Evolutionary conservation across 2,888 invertebrate species (phyloP).

Genomic region (Aleiodes testaceus): DNA sequence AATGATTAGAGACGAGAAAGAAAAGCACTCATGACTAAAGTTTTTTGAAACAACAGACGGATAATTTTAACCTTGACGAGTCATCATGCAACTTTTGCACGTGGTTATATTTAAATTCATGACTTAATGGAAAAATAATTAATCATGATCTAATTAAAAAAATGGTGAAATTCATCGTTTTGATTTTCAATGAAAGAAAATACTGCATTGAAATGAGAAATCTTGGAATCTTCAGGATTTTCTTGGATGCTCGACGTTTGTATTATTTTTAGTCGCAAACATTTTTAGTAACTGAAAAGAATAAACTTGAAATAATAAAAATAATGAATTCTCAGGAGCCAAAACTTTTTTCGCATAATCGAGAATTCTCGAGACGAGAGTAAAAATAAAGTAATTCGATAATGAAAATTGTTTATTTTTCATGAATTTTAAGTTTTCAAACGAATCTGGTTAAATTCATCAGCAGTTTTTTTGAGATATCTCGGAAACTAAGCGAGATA

Average conservation of each 20-base stretch:
- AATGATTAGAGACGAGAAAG: background rate
- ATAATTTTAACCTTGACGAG: conserved; percentile 51
- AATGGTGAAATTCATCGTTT: background rate
- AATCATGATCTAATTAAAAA: background rate
- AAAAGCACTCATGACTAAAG: conserved; percentile 1
- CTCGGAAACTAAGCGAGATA: no score
- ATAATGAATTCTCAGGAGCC: conserved; percentile 15
- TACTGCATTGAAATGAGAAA: no score
- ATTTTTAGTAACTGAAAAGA: conserved; percentile 2
- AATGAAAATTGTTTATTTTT: no score
- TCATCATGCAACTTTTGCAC: conserved; percentile 46
- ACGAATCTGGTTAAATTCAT: no score
- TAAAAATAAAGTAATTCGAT: conserved; percentile 8
- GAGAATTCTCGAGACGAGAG: conserved; percentile 15
- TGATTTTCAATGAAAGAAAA: background rate
- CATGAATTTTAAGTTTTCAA: no score
- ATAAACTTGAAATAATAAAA: conserved; percentile 8
- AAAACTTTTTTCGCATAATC: conserved; percentile 5
- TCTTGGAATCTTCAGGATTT: background rate
- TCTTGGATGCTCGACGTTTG: conserved; percentile 3
- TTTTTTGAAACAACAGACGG: conserved; percentile 32
- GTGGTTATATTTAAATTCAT: no score
- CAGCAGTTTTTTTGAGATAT: no score
- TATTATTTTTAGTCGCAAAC: conserved; percentile 27
- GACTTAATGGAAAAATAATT: background rate